Conservation (phyloP, 2,113 vertebrate genomes). For the Neotragus moschatus region DNA sequence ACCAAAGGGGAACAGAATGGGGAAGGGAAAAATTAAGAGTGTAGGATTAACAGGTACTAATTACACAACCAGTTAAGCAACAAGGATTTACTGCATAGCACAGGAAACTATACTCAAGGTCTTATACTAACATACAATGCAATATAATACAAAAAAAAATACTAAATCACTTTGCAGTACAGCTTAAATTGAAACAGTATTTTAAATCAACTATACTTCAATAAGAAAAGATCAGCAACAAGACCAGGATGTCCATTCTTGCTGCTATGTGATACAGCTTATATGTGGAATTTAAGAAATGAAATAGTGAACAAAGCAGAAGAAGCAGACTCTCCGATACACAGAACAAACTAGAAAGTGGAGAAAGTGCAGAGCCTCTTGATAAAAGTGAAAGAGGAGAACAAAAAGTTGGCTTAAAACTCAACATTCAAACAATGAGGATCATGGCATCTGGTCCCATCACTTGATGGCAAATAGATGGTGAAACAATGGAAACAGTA, state of each 20-base stretch:
- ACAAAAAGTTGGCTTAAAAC: background rate
- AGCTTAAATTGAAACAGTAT: background rate
- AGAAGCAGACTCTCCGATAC: background rate
- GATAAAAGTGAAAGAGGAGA: background rate
- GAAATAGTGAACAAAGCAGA: background rate
- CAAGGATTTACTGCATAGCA: background rate
- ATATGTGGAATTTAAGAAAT: background rate
- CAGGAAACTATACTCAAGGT: background rate
- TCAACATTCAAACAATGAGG: background rate
- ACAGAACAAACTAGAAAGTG: background rate
- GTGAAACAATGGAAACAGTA: background rate
- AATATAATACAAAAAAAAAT: background rate
- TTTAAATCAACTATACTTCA: background rate
- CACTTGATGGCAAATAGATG: background rate
- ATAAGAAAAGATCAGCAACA: background rate
- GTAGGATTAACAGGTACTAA: background rate
- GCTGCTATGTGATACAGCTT: background rate
- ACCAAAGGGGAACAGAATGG: background rate
- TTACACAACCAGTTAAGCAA: background rate
- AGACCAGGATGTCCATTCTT: background rate
- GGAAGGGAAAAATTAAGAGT: background rate
- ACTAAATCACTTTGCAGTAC: background rate
- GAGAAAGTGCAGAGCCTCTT: background rate
- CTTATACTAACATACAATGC: background rate
- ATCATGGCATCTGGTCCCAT: background rate